A percentile compares a stretch with the other conserved stretches of the same genome.
Evolutionary conservation across 2,888 invertebrate species (phyloP).

Genomic region (Drosophila incognita): DNA sequence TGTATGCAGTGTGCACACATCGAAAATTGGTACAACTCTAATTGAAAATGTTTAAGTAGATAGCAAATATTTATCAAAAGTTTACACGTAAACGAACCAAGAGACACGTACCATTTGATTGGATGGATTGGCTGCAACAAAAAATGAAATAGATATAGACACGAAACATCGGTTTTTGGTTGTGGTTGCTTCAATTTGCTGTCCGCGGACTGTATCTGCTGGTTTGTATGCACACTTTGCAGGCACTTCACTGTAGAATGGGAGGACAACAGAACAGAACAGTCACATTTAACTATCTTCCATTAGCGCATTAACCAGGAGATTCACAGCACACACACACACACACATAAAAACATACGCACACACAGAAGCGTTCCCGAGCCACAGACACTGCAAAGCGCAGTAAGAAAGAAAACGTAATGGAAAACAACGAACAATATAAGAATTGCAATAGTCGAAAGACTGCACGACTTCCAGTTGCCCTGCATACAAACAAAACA

Average conservation of each 20-base stretch:
- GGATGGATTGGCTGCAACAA: slow-evolving; percentile 19
- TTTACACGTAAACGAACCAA: slow-evolving; percentile 55
- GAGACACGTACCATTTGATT: slow-evolving; percentile 73
- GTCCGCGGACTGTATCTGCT: background rate
- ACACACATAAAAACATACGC: slow-evolving; percentile 3
- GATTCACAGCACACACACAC: slow-evolving; percentile 8
- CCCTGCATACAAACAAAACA: background rate
- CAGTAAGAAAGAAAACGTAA: slow-evolving; percentile 59
- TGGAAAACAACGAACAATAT: slow-evolving; percentile 44
- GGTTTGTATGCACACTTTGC: slow-evolving; percentile 14
- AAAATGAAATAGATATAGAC: slow-evolving; percentile 3
- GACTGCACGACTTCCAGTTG: background rate
- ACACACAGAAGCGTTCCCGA: slow-evolving; percentile 14
- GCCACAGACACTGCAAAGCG: slow-evolving; percentile 70
- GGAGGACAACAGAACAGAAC: slow-evolving; percentile 21
- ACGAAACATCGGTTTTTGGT: background rate
- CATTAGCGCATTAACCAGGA: slow-evolving; percentile 28
- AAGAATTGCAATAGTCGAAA: slow-evolving; percentile 14
- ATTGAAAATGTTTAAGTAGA: slow-evolving; percentile 77
- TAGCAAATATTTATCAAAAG: slow-evolving; percentile 74
- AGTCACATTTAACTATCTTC: slow-evolving; percentile 22
- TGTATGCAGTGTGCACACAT: slow-evolving; percentile 27
- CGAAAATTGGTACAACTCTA: slow-evolving; percentile 74
- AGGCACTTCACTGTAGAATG: slow-evolving; percentile 29
- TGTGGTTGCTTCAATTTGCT: slow-evolving; percentile 15